Evolutionary conservation across 2,797 vertebrate species (phyloP).

Genomic region (Ceyx erithaca): DNA sequence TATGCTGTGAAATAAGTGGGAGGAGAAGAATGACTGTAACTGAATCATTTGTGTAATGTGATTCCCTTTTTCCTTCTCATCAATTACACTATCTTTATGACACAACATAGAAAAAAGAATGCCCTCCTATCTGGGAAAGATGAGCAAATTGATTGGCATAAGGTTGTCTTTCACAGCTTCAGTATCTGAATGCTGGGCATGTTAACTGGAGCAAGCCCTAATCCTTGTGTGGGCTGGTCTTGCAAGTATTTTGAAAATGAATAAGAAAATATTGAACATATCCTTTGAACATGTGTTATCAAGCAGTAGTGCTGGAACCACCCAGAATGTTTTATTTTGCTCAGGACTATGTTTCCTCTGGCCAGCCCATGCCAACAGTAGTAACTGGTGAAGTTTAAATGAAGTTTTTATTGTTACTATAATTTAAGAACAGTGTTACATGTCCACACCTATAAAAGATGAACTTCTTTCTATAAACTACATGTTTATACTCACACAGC

Average conservation of each 20-base stretch:
- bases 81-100: neutral
- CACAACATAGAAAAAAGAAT: neutral
- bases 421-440: neutral
- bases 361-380: neutral
- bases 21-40: neutral
- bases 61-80: conserved; percentile 9
- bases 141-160: neutral
- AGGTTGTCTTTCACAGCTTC: neutral
- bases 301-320: neutral
- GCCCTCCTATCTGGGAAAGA: neutral
- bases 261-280: neutral
- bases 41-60: neutral
- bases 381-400: neutral
- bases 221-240: neutral
- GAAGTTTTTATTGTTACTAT: neutral
- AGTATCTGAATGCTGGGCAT: neutral
- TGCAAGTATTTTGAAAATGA: neutral
- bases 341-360: neutral
- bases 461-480: neutral
- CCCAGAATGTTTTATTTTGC: neutral
- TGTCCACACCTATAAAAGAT: neutral
- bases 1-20: conserved; percentile 2
- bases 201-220: neutral
- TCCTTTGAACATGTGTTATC: neutral
- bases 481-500: neutral